These are phyloP conservation scores for Masnerella sp. DNA, from an alignment of 2,888 invertebrate species.

Conservation along the genomic window DNA sequence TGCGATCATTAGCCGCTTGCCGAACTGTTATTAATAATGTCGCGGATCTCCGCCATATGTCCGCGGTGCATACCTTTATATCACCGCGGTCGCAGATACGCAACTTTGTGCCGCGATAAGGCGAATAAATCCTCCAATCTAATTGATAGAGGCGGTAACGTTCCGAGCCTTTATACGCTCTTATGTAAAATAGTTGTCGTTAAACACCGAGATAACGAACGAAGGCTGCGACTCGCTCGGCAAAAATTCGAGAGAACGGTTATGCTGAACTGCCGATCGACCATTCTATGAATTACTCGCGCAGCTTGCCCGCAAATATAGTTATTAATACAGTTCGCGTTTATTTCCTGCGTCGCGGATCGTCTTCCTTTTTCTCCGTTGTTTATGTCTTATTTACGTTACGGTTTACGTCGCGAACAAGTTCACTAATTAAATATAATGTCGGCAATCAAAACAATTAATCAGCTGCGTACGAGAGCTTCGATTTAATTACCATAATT, in stretches of 20 bases:
- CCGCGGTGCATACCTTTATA: constrained; percentile 48
- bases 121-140: constrained; percentile 72
- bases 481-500: constrained; percentile 1
- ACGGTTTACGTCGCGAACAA: too few species aligned
- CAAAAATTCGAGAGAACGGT: constrained; percentile 51
- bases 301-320: constrained; percentile 33
- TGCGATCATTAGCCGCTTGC: constrained; percentile 33
- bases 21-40: constrained; percentile 47
- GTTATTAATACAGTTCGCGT: constrained; percentile 41
- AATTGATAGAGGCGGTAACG: constrained; percentile 66
- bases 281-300: constrained; percentile 29
- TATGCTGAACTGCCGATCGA: constrained; percentile 37
- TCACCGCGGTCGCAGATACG: constrained; percentile 63
- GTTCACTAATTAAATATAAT: constrained; percentile 19
- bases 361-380: not conserved
- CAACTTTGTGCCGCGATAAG: constrained; percentile 67
- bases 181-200: constrained; percentile 57
- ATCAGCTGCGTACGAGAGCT: constrained; percentile 3
- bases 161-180: constrained; percentile 41
- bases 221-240: constrained; percentile 30
- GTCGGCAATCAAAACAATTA: constrained; percentile 15
- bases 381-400: constrained; percentile 2
- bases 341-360: not conserved
- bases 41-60: constrained; percentile 50
- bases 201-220: constrained; percentile 56